Evolutionary conservation across 2,797 vertebrate species (phyloP).

Genomic region (Agapornis canus): DNA sequence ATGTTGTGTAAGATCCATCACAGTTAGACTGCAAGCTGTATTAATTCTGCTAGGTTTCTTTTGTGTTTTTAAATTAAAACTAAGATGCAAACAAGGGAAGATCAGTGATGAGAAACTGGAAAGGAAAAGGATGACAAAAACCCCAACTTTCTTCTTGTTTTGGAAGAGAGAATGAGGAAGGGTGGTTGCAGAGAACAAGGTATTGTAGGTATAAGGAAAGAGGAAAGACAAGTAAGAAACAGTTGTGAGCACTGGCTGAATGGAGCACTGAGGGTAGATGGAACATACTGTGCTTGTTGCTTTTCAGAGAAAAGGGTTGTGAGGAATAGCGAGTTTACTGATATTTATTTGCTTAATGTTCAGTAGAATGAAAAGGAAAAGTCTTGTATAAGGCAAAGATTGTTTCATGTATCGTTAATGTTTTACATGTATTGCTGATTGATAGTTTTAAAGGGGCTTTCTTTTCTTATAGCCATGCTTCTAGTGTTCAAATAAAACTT

Average conservation of each 20-base stretch:
- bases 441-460: background rate
- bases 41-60: background rate
- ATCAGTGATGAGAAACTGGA: background rate
- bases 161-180: background rate
- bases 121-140: background rate
- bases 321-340: background rate
- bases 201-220: background rate
- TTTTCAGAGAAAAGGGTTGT: background rate
- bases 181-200: background rate
- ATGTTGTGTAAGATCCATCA: background rate
- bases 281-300: background rate
- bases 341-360: background rate
- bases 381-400: background rate
- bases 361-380: background rate
- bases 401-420: background rate
- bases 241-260: background rate
- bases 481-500: background rate
- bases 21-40: background rate
- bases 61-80: background rate
- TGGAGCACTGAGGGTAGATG: background rate
- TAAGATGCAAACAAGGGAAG: background rate
- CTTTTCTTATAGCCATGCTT: background rate
- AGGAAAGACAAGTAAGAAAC: background rate
- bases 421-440: background rate
- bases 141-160: background rate